Percentiles rank a stretch among this genome's conserved stretches.
phyloP scores from a whole-genome alignment of 2,888 invertebrate genomes.

The Odiellus spinosus region DNA sequence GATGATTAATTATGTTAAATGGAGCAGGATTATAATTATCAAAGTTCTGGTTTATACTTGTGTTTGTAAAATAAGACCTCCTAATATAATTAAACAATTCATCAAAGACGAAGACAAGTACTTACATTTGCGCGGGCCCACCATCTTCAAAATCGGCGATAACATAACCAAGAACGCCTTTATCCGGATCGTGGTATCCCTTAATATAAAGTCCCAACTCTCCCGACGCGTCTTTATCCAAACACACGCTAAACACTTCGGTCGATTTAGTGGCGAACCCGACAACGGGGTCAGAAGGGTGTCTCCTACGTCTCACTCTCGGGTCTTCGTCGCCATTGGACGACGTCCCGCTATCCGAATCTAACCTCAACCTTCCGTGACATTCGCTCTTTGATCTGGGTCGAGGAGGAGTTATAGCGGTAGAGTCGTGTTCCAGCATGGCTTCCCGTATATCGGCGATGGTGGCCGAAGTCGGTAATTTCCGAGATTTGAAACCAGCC shows the following conservation, averaged over 20 bases:
- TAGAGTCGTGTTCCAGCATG: background rate
- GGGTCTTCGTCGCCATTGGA: no score
- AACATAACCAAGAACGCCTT: conserved; percentile 28
- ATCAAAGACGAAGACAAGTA: no score
- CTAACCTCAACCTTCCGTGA: conserved; percentile 9
- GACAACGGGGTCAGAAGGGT: conserved; percentile 3
- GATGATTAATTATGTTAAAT: no score
- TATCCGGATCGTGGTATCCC: conserved; percentile 15
- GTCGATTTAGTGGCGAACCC: background rate
- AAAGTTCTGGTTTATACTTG: no score
- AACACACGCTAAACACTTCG: conserved; percentile 33
- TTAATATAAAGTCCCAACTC: conserved; percentile 50
- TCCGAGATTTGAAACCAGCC: conserved; percentile 8
- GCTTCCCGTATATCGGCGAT: background rate
- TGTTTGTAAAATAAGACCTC: no score
- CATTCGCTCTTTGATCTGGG: conserved; percentile 8
- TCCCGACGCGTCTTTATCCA: conserved; percentile 47
- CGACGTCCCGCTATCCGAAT: background rate
- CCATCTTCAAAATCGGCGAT: conserved; percentile 46
- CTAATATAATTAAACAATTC: no score
- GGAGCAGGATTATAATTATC: no score
- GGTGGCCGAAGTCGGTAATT: background rate
- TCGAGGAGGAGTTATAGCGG: conserved; percentile 4
- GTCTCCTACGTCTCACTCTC: conserved; percentile 11
- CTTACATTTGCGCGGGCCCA: conserved; percentile 43